phyloP scores from a whole-genome alignment of 2,113 vertebrate species.

The Proterorhinus semilunaris region DNA sequence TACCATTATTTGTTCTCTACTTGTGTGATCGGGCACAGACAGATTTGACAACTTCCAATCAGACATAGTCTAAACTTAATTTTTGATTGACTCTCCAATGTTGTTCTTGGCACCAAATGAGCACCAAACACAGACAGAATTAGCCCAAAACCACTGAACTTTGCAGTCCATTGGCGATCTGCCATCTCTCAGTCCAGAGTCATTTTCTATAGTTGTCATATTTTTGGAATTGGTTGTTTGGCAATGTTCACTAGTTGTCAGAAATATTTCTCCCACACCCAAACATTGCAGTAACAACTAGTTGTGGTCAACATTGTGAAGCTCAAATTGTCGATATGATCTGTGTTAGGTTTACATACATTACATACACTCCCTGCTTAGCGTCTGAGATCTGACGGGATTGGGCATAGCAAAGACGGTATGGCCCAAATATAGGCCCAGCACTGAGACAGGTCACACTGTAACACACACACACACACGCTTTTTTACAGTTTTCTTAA shows the following conservation, averaged over 20 bases:
- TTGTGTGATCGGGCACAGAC: background rate
- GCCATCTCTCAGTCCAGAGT: constrained; percentile 1
- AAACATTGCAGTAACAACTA: background rate
- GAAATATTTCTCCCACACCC: background rate
- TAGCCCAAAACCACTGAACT: background rate
- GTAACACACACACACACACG: too few species aligned
- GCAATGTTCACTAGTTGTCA: background rate
- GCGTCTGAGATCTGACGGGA: background rate
- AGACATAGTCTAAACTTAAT: background rate
- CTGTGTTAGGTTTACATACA: too few species aligned
- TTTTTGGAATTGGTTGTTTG: background rate
- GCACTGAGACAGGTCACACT: background rate
- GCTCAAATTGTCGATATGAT: too few species aligned
- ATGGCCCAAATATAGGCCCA: background rate
- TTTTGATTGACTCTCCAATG: background rate
- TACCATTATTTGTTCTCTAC: background rate
- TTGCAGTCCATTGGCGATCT: background rate
- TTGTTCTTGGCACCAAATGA: constrained; percentile 3
- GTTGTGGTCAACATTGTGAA: too few species aligned
- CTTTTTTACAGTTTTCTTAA: too few species aligned
- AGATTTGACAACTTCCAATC: background rate
- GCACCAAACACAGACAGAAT: background rate
- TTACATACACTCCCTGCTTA: too few species aligned
- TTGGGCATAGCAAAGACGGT: background rate
- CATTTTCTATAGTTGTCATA: background rate